Percentiles rank a stretch among this genome's conserved stretches.
Evolutionary conservation across 2,113 vertebrate species (phyloP).

Genomic region (Lepisosteus osseus): DNA sequence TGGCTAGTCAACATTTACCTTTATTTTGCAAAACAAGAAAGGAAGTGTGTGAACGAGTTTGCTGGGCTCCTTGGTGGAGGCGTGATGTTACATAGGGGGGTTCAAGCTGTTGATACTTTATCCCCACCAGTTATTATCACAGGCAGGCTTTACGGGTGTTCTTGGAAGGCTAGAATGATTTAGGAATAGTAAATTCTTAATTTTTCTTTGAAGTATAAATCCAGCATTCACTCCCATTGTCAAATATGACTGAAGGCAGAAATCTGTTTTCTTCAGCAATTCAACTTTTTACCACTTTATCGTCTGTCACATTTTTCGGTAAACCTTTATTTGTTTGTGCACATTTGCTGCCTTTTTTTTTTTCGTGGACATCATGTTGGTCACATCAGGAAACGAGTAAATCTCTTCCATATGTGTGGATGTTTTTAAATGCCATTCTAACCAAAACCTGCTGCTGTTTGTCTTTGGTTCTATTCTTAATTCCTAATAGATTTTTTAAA

Average conservation of each 20-base stretch:
- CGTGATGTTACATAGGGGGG: too few species aligned
- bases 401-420: constrained; percentile 59
- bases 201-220: not conserved
- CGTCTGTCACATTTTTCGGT: not conserved
- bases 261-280: not conserved
- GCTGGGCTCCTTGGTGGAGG: too few species aligned
- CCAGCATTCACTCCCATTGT: not conserved
- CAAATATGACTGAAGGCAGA: not conserved
- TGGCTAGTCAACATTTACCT: too few species aligned
- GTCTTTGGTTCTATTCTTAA: constrained; percentile 29
- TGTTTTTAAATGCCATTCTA: constrained; percentile 55
- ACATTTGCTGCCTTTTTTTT: constrained; percentile 4
- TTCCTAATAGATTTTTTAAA: not conserved
- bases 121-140: too few species aligned
- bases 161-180: not conserved
- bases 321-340: constrained; percentile 3
- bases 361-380: constrained; percentile 19
- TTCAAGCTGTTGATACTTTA: too few species aligned
- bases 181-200: not conserved
- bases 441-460: constrained; percentile 61
- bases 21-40: too few species aligned
- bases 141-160: not conserved
- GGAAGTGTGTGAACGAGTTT: too few species aligned
- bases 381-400: constrained; percentile 46
- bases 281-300: constrained; percentile 4